Percentiles rank a stretch among this genome's conserved stretches.
Conservation (phyloP, 2,113 vertebrate genomes). For the Notarius quadriscutis region DNA sequence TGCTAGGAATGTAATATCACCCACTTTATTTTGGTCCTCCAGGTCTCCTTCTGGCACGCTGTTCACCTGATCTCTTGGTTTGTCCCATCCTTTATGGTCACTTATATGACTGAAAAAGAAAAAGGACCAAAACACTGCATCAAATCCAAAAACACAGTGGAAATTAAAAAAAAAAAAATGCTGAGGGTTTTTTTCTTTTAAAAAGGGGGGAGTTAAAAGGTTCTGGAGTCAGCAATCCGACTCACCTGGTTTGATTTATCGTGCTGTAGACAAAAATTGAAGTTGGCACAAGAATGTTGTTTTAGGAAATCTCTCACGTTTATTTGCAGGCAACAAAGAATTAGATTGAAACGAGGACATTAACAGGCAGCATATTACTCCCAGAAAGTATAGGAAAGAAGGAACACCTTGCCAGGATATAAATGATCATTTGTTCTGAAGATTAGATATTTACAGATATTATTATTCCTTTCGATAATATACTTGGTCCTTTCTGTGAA, state of each 20-base stretch:
- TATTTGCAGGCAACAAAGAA: not conserved
- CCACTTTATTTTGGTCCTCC: constrained; percentile 87
- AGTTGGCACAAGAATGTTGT: not conserved
- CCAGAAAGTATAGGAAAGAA: not conserved
- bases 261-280: not conserved
- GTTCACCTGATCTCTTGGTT: constrained; percentile 77
- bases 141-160: not conserved
- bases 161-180: not conserved
- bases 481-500: not conserved
- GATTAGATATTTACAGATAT: not conserved
- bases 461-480: not conserved
- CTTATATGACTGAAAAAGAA: constrained; percentile 79
- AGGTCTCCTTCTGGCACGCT: constrained; percentile 72
- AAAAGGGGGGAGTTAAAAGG: no score
- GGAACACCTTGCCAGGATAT: not conserved
- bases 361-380: not conserved
- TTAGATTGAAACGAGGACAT: not conserved
- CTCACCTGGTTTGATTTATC: not conserved
- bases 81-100: constrained; percentile 87
- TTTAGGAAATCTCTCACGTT: not conserved
- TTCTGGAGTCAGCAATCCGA: not conserved
- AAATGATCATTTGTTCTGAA: not conserved
- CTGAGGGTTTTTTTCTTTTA: not conserved
- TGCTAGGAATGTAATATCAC: constrained; percentile 30
- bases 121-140: constrained; percentile 26